Percentiles rank a stretch among this genome's conserved stretches.
Evolutionary conservation across 1,140 invertebrate genomes (phyloP).

Genomic region (Rhynchophorus ferrugineus): DNA sequence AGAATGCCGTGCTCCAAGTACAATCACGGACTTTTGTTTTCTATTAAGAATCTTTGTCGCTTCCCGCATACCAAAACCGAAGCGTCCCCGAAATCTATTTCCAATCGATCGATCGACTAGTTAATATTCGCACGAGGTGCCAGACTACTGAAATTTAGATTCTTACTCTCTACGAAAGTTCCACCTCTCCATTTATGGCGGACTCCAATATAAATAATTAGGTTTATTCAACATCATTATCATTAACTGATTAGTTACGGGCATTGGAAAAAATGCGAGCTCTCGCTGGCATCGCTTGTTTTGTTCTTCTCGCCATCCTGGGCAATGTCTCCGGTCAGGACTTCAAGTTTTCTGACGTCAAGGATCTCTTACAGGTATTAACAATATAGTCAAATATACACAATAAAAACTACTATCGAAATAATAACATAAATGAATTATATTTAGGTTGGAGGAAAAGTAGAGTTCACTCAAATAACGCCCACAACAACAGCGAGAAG

Average conservation of each 20-base stretch:
- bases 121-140: constrained; percentile 15
- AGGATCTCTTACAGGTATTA: constrained; percentile 17
- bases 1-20: too few relatives aligned
- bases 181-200: constrained; percentile 20
- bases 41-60: not conserved
- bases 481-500: constrained; percentile 53
- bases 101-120: not conserved
- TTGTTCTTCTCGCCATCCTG: not conserved
- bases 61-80: constrained; percentile 8
- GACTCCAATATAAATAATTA: constrained; percentile 24
- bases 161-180: constrained; percentile 13
- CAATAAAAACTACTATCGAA: not conserved
- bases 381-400: not conserved
- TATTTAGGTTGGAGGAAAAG: constrained; percentile 13
- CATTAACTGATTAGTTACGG: not conserved
- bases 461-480: constrained; percentile 23
- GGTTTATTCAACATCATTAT: constrained; percentile 9
- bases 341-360: constrained; percentile 5
- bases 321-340: not conserved
- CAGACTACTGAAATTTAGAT: constrained; percentile 7
- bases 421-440: constrained; percentile 4
- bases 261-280: constrained; percentile 15
- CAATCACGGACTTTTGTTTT: constrained; percentile 12
- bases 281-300: constrained; percentile 1
- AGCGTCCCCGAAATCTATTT: constrained; percentile 16